Evolutionary conservation across 2,888 invertebrate genomes (phyloP), one percentile per base, ranked within the genome.

Genomic region (Tenthredo livida): DNA sequence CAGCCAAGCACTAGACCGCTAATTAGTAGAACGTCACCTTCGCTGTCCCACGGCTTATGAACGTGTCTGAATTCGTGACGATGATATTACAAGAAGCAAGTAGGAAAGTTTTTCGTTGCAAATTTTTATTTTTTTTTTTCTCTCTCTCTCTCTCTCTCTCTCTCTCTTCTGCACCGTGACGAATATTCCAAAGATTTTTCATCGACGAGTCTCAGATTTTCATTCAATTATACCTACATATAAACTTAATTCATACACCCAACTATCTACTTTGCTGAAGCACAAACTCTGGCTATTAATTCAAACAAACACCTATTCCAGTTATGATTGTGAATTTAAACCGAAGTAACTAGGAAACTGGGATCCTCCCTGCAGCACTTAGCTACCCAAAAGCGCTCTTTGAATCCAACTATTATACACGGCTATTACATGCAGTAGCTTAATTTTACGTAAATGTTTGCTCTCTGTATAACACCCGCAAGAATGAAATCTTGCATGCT

Each of bases 21-120:
- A 83, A 83, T 83, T 83, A 83, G 83, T 70, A 58, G 15, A 50
- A 50, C 77, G 54, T 77, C 77, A 77, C 77, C 77, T 77, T 77
- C 29, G 54, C 50, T n/a, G 25, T 77, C 29, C 50, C 25, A 17
- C 12, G 25, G 75, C 50, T 77, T 29, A 75, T 73, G 43, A 37
- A 17, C 61, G 61, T 4, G 9, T 61, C 25, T 61, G 10, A 61
- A 61, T 25, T 61, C 61, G 54, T 7, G 0, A 54, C 54, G n/a
- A n/a, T n/a, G n/a, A 54, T 54, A 54, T 54, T 54, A 54, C n/a
- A 54, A n/a, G 47, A 47, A 47, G 15, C 47, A 47, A 47, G 47
- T 47, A 15, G 12, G 3, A 47, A 15, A 47, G 17, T 50, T 50
- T n/a, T 6, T 50, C 17, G n/a, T 50, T 6, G 5, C 0, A 6